Base-by-base conservation (phyloP, 2,888 invertebrate species). In the Dinocampus coccinellae region DNA sequence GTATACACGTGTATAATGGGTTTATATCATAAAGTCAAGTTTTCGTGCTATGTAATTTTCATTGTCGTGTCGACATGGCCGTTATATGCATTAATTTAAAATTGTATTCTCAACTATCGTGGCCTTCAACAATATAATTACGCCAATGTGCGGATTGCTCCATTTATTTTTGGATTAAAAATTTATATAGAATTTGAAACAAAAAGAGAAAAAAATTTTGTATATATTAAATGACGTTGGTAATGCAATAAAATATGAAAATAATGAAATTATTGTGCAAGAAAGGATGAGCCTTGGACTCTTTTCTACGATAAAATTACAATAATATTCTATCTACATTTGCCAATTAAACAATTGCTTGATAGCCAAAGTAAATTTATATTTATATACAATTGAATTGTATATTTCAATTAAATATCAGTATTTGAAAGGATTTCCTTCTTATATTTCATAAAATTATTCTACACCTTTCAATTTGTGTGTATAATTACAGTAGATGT, bases 201-300 rank as follows among this genome's bases (percentile, higher is more conserved):
- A 60, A 34, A 34, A 60, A 60, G 34, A 16, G 7, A 60, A 60
- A 34, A 60, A 60, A 60, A 10, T 34, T 60, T 20, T 16, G 34
- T 34, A 20, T n/a, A 29, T 16, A 58, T 4, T 29, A 20, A 10
- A n/a, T 34, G 34, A 60, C 10, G 58, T 16, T 29, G 34, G 33
- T 9, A 33, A 22, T 34, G 20, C 16, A 60, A 36, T 10, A 34
- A 4, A 34, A 34, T 60, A 34, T 7, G 7, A 7, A 29, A 60
- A 60, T 62, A 62, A 39, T 24, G 24, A 24, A n/a, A 34, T 42
- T 26, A 70, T 65, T 65, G 65, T 36, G 70, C 24, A 64, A 64
- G 63, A 70, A 11, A 65, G 65, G 65, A 70, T 70, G 65, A 66
- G 58, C 70, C 70, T 70, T 70, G 70, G 61, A 34, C 70, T 61